A percentile compares a stretch with the other conserved stretches of the same genome.
Conservation (phyloP, 2,113 vertebrate genomes). For the Leptosomus discolor region DNA sequence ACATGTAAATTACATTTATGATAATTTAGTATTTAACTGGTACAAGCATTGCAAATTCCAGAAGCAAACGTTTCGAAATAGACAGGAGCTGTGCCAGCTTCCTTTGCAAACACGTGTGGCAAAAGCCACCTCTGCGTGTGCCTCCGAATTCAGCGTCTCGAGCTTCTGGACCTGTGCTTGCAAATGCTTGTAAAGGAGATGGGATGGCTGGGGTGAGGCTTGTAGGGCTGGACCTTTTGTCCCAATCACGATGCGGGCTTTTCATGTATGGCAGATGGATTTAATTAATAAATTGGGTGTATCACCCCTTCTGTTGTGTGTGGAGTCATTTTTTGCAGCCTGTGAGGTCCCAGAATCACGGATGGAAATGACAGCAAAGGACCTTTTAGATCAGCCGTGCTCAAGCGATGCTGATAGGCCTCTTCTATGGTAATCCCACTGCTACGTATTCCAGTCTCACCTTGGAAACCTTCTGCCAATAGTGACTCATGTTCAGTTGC, state of each 20-base stretch:
- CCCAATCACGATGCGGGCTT: neutral
- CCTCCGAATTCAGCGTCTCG: fast-evolving
- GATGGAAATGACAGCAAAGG: neutral
- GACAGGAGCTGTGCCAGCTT: neutral
- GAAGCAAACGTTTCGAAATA: conserved; percentile 29
- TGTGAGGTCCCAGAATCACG: neutral
- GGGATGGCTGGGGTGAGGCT: neutral
- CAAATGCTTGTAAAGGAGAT: neutral
- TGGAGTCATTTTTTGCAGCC: neutral
- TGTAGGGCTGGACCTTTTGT: neutral
- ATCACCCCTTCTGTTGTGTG: neutral
- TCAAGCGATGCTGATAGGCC: neutral
- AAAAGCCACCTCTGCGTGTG: neutral
- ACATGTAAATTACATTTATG: conserved; percentile 57
- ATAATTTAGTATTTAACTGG: conserved; percentile 55
- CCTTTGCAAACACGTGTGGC: neutral
- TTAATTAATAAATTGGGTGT: conserved; percentile 9
- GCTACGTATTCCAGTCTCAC: neutral
- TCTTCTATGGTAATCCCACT: neutral
- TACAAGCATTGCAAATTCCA: conserved; percentile 51
- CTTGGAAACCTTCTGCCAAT: neutral
- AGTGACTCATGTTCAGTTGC: neutral
- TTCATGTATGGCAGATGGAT: neutral
- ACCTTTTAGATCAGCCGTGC: neutral
- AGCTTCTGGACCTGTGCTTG: neutral